Evolutionary conservation across 2,113 vertebrate genomes (phyloP).

Genomic region (Proterorhinus semilunaris): DNA sequence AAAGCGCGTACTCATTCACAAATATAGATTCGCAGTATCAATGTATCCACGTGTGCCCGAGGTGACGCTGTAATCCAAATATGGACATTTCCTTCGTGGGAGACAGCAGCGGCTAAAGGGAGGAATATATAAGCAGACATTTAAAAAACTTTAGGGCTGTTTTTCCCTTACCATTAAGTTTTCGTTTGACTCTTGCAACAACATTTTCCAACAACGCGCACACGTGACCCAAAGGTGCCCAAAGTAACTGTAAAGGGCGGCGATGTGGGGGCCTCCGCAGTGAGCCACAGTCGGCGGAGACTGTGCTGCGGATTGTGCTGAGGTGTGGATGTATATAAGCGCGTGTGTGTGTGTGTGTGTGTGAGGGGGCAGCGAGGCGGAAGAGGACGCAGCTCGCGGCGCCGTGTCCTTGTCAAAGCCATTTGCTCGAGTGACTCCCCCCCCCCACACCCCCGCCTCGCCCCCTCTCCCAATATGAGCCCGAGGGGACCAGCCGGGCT

Average conservation of each 20-base stretch:
- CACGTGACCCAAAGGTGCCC: background rate
- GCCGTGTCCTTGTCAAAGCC: slow-evolving; percentile 75
- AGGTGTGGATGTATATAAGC: background rate
- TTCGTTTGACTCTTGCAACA: too few species aligned
- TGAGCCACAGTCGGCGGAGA: slow-evolving; percentile 63
- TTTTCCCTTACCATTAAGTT: too few species aligned
- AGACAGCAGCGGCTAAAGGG: too few species aligned
- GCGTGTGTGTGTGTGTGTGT: slow-evolving; percentile 8
- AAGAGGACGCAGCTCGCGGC: slow-evolving; percentile 70
- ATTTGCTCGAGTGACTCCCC: slow-evolving; percentile 72
- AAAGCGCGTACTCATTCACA: too few species aligned
- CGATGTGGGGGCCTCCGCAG: slow-evolving; percentile 39
- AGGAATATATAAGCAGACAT: too few species aligned
- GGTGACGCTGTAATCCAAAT: too few species aligned
- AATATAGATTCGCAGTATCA: too few species aligned
- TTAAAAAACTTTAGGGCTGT: too few species aligned
- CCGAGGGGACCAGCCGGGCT: slow-evolving; percentile 65
- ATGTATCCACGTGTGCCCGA: too few species aligned
- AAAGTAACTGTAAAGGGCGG: background rate
- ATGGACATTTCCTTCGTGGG: too few species aligned
- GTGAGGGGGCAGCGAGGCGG: slow-evolving; percentile 69
- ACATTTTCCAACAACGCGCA: too few species aligned
- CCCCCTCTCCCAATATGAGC: slow-evolving; percentile 59
- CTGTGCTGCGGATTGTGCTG: slow-evolving; percentile 66
- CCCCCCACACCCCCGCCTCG: too few species aligned